Percentiles rank a stretch among this genome's conserved stretches.
phyloP scores from a whole-genome alignment of 2,888 invertebrate genomes.

The Tanypteryx hageni region DNA sequence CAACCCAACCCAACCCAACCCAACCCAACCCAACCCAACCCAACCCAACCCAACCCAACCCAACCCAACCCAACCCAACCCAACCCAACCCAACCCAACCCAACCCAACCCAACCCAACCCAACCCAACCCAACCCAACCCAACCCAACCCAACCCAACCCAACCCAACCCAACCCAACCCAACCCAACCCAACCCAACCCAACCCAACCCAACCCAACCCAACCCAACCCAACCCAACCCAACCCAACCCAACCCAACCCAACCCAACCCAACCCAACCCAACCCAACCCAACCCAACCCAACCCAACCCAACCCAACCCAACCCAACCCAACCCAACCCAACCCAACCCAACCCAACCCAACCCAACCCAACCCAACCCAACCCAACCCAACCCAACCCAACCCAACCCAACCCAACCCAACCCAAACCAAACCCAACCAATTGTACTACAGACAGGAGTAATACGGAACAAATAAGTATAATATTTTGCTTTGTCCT shows the following conservation, averaged over 20 bases:
- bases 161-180: constrained; percentile 35
- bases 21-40: constrained; percentile 1
- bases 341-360: constrained; percentile 70
- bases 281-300: constrained; percentile 68
- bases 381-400: constrained; percentile 69
- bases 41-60: constrained; percentile 1
- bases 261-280: constrained; percentile 69
- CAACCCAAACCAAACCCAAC: constrained; percentile 67
- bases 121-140: constrained; percentile 35
- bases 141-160: constrained; percentile 35
- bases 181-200: constrained; percentile 35
- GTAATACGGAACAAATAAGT: no score
- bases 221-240: constrained; percentile 35
- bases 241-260: constrained; percentile 35
- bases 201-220: constrained; percentile 35
- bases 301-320: constrained; percentile 69
- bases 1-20: constrained; percentile 1
- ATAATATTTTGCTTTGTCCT: no score
- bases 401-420: constrained; percentile 68
- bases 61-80: constrained; percentile 1
- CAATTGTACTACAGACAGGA: no score
- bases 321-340: constrained; percentile 70
- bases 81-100: constrained; percentile 1
- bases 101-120: constrained; percentile 22
- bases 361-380: constrained; percentile 69